A percentile compares a stretch with the other conserved stretches of the same genome.
phyloP scores from a whole-genome alignment of 2,888 invertebrate genomes.

The Ormyrus thymus region DNA sequence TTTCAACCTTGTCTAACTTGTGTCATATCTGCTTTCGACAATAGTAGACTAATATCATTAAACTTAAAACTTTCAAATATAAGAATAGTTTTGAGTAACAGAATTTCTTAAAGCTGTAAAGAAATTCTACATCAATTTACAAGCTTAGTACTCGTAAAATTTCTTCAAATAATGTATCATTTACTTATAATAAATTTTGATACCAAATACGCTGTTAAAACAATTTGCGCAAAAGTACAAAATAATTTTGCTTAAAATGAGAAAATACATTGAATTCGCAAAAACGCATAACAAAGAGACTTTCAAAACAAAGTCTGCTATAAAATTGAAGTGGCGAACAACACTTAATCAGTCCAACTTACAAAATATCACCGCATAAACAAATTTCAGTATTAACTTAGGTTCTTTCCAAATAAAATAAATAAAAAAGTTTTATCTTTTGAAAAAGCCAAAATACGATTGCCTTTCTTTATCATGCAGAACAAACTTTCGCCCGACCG shows the following conservation, averaged over 20 bases:
- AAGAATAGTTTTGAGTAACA: background rate
- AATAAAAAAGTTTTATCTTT: too few species aligned
- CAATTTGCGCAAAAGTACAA: background rate
- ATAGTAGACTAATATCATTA: too few species aligned
- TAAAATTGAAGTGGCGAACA: background rate
- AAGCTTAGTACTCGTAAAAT: background rate
- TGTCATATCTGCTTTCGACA: background rate
- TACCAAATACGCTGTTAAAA: constrained; percentile 4
- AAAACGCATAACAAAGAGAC: too few species aligned
- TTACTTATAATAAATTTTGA: background rate
- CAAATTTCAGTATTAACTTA: too few species aligned
- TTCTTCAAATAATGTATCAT: background rate
- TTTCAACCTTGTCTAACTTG: constrained; percentile 19
- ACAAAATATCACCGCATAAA: too few species aligned
- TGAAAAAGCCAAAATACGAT: too few species aligned
- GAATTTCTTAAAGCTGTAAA: background rate
- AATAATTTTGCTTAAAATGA: too few species aligned
- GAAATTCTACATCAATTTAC: background rate
- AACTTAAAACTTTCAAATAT: background rate
- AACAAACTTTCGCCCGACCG: too few species aligned
- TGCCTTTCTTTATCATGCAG: too few species aligned
- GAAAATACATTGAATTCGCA: too few species aligned
- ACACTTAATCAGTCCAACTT: background rate
- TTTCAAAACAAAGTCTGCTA: too few species aligned
- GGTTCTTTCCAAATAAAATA: too few species aligned